Evolutionary conservation across 1,140 invertebrate species (phyloP).

Genomic region (Zaprionus vittiger): DNA sequence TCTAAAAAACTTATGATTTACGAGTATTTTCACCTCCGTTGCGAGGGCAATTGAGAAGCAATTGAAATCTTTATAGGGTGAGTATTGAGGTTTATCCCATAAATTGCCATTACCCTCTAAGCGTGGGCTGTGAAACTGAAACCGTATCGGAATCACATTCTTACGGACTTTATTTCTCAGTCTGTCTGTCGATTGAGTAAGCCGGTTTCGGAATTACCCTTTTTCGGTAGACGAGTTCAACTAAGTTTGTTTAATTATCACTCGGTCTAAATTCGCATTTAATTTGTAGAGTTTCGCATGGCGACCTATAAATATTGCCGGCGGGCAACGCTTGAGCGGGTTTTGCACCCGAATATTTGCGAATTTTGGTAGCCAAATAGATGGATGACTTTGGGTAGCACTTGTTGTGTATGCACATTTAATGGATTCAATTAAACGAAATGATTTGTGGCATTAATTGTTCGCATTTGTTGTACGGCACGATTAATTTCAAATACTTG

Average conservation of each 20-base stretch:
- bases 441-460: conserved; percentile 57
- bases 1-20: conserved; percentile 60
- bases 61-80: conserved; percentile 71
- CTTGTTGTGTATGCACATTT: conserved; percentile 58
- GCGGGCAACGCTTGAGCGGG: conserved; percentile 34
- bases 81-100: conserved; percentile 38
- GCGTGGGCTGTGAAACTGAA: conserved; percentile 54
- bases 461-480: conserved; percentile 62
- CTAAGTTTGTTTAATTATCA: conserved; percentile 62
- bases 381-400: conserved; percentile 69
- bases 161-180: not conserved
- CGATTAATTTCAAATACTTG: conserved; percentile 55
- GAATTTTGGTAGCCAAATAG: conserved; percentile 49
- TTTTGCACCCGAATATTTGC: conserved; percentile 50
- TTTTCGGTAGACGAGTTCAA: conserved; percentile 11
- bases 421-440: conserved; percentile 61
- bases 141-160: conserved; percentile 20
- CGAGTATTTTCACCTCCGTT: conserved; percentile 61
- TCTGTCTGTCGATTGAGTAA: conserved; percentile 14
- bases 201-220: conserved; percentile 24
- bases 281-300: conserved; percentile 46
- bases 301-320: conserved; percentile 63
- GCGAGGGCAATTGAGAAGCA: conserved; percentile 36
- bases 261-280: conserved; percentile 50
- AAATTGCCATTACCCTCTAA: conserved; percentile 58